These are phyloP conservation scores for Mechanitis messenoides DNA, from an alignment of 2,888 invertebrate genomes.

Conservation along the genomic window DNA sequence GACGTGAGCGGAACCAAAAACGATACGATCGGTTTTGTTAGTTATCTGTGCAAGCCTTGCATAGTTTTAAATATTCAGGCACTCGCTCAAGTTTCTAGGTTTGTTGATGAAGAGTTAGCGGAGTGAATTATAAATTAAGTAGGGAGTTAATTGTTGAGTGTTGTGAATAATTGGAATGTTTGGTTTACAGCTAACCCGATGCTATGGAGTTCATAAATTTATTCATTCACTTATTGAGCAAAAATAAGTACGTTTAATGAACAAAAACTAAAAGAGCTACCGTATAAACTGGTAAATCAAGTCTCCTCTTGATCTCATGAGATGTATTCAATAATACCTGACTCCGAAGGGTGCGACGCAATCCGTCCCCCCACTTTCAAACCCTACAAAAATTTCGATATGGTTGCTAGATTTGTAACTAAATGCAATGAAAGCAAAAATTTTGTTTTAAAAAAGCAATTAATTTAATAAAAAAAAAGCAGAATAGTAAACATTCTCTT, in stretches of 20 bases:
- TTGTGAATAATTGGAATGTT: too few species aligned
- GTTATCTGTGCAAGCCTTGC: background rate
- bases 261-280: background rate
- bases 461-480: background rate
- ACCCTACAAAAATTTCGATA: background rate
- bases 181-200: too few species aligned
- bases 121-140: slow-evolving; percentile 4
- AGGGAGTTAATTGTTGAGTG: too few species aligned
- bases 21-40: slow-evolving; percentile 3
- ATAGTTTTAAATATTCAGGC: background rate
- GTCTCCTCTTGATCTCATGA: slow-evolving; percentile 2
- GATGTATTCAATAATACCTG: background rate
- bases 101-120: slow-evolving; percentile 1
- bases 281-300: background rate
- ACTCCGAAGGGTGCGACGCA: background rate
- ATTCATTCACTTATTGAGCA: too few species aligned
- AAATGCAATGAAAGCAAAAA: too few species aligned
- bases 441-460: too few species aligned
- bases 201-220: too few species aligned
- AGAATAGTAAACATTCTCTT: background rate
- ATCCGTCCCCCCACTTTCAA: background rate
- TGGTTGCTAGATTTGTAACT: too few species aligned
- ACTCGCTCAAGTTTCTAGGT: background rate
- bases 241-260: too few species aligned
- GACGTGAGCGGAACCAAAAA: slow-evolving; percentile 15